Base-by-base conservation (phyloP, 2,888 invertebrate genomes). In the Petrolisthes manimaculis region DNA sequence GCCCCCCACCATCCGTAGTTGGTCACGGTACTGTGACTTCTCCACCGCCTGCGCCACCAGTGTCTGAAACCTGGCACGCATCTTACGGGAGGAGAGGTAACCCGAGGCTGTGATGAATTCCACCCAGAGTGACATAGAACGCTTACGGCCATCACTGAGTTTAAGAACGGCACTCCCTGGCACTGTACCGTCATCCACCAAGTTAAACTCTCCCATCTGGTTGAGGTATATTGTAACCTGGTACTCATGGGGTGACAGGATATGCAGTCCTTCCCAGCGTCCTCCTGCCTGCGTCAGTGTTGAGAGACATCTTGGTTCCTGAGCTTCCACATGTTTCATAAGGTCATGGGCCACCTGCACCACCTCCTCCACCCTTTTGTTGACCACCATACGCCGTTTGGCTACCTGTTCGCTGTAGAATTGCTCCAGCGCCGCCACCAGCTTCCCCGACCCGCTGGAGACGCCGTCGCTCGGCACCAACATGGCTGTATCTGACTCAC, bases 51-150 rank as follows among this genome's bases (percentile, higher is more conserved):
- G 94, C 5, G 93, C 93, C 24, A 94, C 92, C 80, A 93, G 92
- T 0, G 97, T 97, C 93, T 97, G 98, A 93, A 98, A 98, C 4
- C 98, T 94, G 71, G 97, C 97, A 82, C 98, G 95, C 92, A 98
- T 98, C 94, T 98, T 98, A 75, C 98, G 94, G 12, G 98, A 98
- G 0, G 97, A 97, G 77, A 98, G 94, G 93, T 98, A 98, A 0
- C 98, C 98, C 4, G 97, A 97, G 5, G 98, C 98, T 0, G 98
- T 98, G 92, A 98, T 98, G 94, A 98, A 98, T 94, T 98, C 98
- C 80, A 98, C 98, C 98, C 98, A 98, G 6, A 98, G 94, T 0
- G 98, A 98, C 98, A 98, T 98, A 92, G 98, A 98, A 80, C 98
- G 95, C 93, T 98, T 98, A 91, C 98, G 95, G 88, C 98, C 98